A percentile compares a stretch with the other conserved stretches of the same genome.
Conservation (phyloP, 2,113 vertebrate genomes). For the Eonycteris spelaea region DNA sequence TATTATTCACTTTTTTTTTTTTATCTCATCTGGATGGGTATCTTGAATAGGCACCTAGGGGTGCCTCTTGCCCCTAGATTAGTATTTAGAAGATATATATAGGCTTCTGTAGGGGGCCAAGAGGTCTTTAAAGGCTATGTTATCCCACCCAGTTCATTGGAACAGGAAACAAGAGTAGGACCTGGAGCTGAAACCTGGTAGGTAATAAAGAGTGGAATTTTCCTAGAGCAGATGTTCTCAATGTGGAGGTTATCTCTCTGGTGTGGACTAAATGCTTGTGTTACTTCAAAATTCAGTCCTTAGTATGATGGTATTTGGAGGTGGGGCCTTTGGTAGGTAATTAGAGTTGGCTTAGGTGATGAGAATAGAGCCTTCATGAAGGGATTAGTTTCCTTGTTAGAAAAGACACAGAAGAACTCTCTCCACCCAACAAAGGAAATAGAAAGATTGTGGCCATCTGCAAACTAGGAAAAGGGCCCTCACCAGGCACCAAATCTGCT, state of each 20-base stretch:
- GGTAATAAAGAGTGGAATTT: background rate
- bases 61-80: background rate
- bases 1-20: background rate
- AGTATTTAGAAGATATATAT: background rate
- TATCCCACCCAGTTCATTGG: background rate
- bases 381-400: background rate
- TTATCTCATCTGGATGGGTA: background rate
- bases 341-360: constrained; percentile 6
- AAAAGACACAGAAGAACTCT: background rate
- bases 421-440: background rate
- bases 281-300: background rate
- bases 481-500: background rate
- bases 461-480: background rate
- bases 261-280: background rate
- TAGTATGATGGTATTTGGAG: background rate
- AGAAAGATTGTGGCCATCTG: background rate
- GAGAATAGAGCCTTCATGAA: background rate
- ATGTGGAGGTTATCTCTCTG: background rate
- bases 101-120: background rate
- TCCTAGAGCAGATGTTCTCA: background rate
- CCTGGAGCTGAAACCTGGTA: background rate
- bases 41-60: background rate
- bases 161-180: background rate
- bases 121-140: background rate
- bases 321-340: background rate